Evolutionary conservation across 2,797 vertebrate species (phyloP).

Genomic region (Dendrocincla fuliginosa): DNA sequence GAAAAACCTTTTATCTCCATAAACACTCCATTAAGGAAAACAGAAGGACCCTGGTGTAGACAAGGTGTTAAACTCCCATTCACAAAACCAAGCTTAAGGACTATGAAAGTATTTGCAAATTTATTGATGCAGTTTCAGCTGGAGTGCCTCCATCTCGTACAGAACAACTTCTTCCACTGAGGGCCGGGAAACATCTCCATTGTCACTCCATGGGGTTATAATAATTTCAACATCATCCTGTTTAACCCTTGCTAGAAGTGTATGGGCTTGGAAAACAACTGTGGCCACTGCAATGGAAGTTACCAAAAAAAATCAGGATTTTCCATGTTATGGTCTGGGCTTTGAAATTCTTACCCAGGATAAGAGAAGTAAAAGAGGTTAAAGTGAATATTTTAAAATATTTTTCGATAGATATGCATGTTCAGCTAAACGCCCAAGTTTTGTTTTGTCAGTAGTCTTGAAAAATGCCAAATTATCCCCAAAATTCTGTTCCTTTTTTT

Average conservation of each 20-base stretch:
- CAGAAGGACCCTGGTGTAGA: accelerated
- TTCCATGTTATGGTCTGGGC: background rate
- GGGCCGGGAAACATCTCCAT: background rate
- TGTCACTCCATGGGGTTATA: background rate
- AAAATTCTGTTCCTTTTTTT: background rate
- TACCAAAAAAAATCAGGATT: background rate
- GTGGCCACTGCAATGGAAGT: background rate
- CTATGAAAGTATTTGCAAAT: background rate
- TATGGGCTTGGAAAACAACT: background rate
- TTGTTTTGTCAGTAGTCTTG: background rate
- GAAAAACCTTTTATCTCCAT: background rate
- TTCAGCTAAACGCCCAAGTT: background rate
- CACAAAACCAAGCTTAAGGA: background rate
- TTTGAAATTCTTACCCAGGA: background rate
- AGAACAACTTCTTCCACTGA: background rate
- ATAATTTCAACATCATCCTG: background rate
- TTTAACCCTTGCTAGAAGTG: background rate
- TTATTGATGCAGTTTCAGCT: background rate
- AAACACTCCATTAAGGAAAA: background rate
- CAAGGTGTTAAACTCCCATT: background rate
- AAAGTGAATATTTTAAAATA: background rate
- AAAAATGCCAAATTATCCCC: background rate
- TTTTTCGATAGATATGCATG: background rate
- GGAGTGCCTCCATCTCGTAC: background rate
- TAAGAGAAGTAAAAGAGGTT: background rate